Evolutionary conservation across 2,888 invertebrate species (phyloP), one percentile per base, ranked within the genome.

Genomic region (Desoria tigrina): DNA sequence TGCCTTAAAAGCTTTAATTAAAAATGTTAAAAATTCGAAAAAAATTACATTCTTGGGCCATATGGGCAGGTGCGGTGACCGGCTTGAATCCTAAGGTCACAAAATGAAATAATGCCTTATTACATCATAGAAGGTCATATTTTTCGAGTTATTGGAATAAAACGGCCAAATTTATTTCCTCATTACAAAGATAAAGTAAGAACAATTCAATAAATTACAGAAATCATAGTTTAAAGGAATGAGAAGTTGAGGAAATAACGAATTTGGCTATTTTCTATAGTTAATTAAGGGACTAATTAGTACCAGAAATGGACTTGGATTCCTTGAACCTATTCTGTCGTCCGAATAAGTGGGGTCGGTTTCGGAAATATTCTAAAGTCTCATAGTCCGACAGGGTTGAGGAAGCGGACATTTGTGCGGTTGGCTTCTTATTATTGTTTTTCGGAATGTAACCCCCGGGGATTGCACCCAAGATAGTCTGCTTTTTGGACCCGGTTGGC

Each of bases 301-400:
- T 32, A 32, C 32, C 32, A 32, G 32, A 32, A 32, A 32, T 11
- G 32, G 32, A 11, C 4, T 53, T 11, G 32, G 32, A 11, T 7
- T 53, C 61, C 27, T 61, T 61, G 7, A 39, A 53, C 14, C 39
- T 21, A 24, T 53, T 32, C 56, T 45, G 56, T 61, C 23, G 70
- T 45, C 45, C 45, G 21, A 45, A 50, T 42, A 74, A 56, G 54
- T 72, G 68, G 7, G 74, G 74, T 39, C 74, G 42, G 27, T 72
- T 74, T 39, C 74, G 45, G 63, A 74, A 74, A 49, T 69, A 74
- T 57, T 74, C 74, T 16, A 74, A 63, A 4, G 72, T 70, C 53
- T 74, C 71, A 24, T 45, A 45, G n/a, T 21, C 45, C 6, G 45
- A 45, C 6, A 45, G 21, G n/a, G n/a, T 21, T 45, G 45, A 21